Conservation (phyloP, 2,113 vertebrate species). For the Aspidoscelis tigris region DNA sequence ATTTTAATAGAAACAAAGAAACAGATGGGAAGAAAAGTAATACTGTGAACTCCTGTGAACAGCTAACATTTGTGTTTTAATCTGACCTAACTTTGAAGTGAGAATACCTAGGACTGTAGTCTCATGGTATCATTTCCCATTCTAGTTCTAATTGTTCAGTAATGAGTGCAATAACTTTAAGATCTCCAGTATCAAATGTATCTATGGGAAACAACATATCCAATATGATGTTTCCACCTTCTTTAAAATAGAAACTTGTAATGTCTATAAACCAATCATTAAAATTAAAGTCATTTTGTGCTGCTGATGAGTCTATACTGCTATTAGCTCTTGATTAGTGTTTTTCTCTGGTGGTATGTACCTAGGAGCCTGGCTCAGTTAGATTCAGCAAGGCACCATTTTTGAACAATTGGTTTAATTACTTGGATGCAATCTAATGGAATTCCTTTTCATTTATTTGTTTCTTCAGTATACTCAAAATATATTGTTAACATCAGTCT, state of each 20-base stretch:
- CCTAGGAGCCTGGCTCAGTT: slow-evolving; percentile 43
- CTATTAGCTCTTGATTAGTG: slow-evolving; percentile 69
- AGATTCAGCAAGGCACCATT: slow-evolving; percentile 46
- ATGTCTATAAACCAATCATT: slow-evolving; percentile 24
- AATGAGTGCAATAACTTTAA: slow-evolving; percentile 1
- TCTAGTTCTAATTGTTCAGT: neutral
- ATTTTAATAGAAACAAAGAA: too few relatives aligned
- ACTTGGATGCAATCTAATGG: slow-evolving; percentile 50
- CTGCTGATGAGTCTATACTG: slow-evolving; percentile 59
- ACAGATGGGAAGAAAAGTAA: too few relatives aligned
- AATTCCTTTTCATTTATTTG: slow-evolving; percentile 65
- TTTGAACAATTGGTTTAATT: slow-evolving; percentile 70
- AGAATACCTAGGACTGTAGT: neutral
- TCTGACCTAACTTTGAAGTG: neutral
- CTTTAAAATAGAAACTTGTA: slow-evolving; percentile 8
- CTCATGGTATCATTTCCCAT: neutral
- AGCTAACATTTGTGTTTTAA: neutral
- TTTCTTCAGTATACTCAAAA: slow-evolving; percentile 2
- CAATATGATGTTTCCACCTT: neutral
- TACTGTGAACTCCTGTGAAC: neutral
- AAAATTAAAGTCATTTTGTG: slow-evolving; percentile 59
- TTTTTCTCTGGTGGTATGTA: slow-evolving; percentile 55
- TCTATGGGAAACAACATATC: neutral
- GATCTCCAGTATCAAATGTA: neutral
- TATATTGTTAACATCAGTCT: too few relatives aligned